Conservation (phyloP, 2,888 invertebrate genomes). For the Gryllus longicercus region DNA sequence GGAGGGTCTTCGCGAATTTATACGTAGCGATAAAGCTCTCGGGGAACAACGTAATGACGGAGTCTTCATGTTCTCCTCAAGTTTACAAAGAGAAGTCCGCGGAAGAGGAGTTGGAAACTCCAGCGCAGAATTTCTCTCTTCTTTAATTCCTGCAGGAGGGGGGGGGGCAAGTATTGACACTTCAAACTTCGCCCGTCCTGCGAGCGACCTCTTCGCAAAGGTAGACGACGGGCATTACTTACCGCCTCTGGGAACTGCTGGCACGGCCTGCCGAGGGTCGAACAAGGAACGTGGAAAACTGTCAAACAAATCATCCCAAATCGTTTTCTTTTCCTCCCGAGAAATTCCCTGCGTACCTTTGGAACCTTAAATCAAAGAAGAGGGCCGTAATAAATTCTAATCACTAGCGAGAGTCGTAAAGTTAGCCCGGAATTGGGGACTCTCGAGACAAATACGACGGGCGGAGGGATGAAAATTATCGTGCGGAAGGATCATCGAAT, state of each 20-base stretch:
- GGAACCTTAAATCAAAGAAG: not conserved
- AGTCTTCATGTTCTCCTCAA: constrained; percentile 17
- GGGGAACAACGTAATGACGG: not conserved
- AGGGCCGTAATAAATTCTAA: not conserved
- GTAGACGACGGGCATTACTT: not conserved
- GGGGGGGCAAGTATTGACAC: not conserved
- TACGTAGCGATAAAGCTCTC: not conserved
- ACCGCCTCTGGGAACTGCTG: not conserved
- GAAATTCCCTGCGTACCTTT: not conserved
- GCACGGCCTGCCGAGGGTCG: not conserved
- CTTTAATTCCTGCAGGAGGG: not conserved
- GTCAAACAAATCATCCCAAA: constrained; percentile 7
- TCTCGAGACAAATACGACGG: not conserved
- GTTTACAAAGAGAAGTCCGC: not conserved
- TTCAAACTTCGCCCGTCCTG: not conserved
- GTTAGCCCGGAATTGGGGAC: not conserved
- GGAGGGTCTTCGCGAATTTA: not conserved
- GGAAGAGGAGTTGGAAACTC: not conserved
- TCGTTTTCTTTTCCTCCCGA: not conserved
- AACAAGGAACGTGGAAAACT: not conserved
- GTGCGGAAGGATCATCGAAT: too few species aligned
- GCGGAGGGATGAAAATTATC: too few species aligned
- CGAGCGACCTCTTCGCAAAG: not conserved
- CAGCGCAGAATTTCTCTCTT: not conserved
- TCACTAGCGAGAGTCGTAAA: not conserved